These are phyloP conservation scores for Mobula hypostoma DNA, from an alignment of 2,113 vertebrate genomes.

Conservation along the genomic window DNA sequence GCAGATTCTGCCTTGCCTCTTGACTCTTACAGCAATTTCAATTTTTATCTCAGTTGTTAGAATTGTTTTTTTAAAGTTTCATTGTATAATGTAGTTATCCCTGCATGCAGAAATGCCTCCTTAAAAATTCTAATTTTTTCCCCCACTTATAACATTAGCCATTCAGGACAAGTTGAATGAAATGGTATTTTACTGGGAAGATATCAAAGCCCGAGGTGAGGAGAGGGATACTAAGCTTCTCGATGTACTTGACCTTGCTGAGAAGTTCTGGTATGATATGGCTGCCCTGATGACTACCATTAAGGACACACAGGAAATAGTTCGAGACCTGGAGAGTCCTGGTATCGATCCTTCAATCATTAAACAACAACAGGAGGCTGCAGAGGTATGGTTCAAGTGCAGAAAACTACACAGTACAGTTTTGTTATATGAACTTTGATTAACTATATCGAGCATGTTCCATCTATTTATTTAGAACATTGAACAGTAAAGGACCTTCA, in stretches of 20 bases:
- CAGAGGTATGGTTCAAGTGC: constrained; percentile 66
- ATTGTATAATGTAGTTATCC: too few relatives aligned
- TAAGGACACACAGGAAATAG: constrained; percentile 86
- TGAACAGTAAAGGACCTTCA: too few relatives aligned
- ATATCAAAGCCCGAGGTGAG: constrained; percentile 87
- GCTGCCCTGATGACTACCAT: constrained; percentile 88
- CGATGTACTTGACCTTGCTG: constrained; percentile 86
- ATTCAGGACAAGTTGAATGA: constrained; percentile 84
- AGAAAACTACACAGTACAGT: background rate
- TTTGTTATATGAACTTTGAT: background rate
- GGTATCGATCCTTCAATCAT: constrained; percentile 98
- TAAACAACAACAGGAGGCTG: constrained; percentile 94
- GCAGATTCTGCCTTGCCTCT: too few relatives aligned
- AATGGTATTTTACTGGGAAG: constrained; percentile 93
- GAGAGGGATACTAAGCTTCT: constrained; percentile 88
- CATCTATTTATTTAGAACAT: background rate
- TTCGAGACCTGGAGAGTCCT: constrained; percentile 89
- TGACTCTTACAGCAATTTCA: too few relatives aligned
- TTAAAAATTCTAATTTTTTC: background rate
- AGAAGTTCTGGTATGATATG: constrained; percentile 97
- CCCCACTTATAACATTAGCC: constrained; percentile 53
- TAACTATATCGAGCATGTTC: background rate
- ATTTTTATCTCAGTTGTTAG: too few relatives aligned
- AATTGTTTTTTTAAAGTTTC: too few relatives aligned
- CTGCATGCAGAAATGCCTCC: background rate